Conservation (phyloP, 2,888 invertebrate genomes). For the Cerastis leucographa region DNA sequence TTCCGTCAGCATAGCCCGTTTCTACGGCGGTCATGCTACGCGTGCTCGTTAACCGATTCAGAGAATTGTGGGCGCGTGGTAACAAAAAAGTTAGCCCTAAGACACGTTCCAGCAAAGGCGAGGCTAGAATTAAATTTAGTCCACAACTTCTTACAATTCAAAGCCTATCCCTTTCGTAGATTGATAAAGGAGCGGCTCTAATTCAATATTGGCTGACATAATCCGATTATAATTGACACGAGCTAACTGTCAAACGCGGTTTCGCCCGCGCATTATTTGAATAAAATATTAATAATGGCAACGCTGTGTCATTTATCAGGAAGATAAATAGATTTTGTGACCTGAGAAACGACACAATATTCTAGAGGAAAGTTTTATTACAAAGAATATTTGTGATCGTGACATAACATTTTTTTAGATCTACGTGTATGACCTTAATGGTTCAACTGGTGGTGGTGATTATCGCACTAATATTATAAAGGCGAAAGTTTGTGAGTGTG, state of each 20-base stretch:
- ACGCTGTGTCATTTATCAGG: slow-evolving; percentile 60
- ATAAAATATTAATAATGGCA: slow-evolving; percentile 62
- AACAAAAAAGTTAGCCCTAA: not conserved
- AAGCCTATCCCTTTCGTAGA: slow-evolving; percentile 29
- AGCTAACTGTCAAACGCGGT: slow-evolving; percentile 51
- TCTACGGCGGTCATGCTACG: too few relatives aligned
- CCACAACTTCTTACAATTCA: slow-evolving; percentile 38
- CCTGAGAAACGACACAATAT: slow-evolving; percentile 47
- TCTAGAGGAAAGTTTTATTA: slow-evolving; percentile 37
- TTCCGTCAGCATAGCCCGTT: too few relatives aligned
- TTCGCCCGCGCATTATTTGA: slow-evolving; percentile 49
- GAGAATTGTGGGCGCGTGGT: not conserved
- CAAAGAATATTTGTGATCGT: slow-evolving; percentile 30
- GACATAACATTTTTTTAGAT: slow-evolving; percentile 9
- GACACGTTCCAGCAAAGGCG: slow-evolving; percentile 12
- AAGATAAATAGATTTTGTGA: slow-evolving; percentile 61
- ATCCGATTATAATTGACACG: slow-evolving; percentile 60
- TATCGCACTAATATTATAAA: too few relatives aligned
- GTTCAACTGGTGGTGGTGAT: too few relatives aligned
- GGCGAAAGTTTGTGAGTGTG: too few relatives aligned
- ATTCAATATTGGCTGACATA: slow-evolving; percentile 56
- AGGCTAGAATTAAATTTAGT: slow-evolving; percentile 21
- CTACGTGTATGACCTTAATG: not conserved
- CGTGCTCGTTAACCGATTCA: not conserved
- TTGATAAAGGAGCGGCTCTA: slow-evolving; percentile 40